These are phyloP conservation scores for Allobates femoralis DNA, from an alignment of 2,797 vertebrate genomes.

Conservation along the genomic window DNA sequence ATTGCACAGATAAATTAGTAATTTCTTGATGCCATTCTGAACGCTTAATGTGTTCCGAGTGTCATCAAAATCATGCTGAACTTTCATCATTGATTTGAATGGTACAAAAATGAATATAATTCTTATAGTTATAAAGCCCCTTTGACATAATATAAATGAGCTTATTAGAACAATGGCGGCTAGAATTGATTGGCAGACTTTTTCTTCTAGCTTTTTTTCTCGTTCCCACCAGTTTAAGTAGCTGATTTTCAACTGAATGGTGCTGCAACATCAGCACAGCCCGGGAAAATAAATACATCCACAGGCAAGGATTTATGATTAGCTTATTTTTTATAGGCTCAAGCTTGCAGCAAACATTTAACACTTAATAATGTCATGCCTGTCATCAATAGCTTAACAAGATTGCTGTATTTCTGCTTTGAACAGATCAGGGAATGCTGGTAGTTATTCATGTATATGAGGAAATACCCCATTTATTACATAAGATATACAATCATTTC, in stretches of 20 bases:
- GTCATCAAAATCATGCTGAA: constrained; percentile 62
- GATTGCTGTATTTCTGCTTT: constrained; percentile 64
- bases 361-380: constrained; percentile 65
- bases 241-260: constrained; percentile 24
- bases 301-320: constrained; percentile 66
- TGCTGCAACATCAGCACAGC: constrained; percentile 54
- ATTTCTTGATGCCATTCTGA: constrained; percentile 57
- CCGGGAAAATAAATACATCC: constrained; percentile 60
- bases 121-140: constrained; percentile 64
- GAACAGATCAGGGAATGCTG: constrained; percentile 65
- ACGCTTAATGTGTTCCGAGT: constrained; percentile 57
- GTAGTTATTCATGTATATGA: constrained; percentile 62
- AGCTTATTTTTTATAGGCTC: constrained; percentile 62
- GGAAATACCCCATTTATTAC: constrained; percentile 46
- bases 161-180: constrained; percentile 67
- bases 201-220: constrained; percentile 22
- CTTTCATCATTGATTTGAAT: constrained; percentile 61
- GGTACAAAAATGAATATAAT: constrained; percentile 64
- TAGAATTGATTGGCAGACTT: constrained; percentile 61
- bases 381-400: constrained; percentile 68
- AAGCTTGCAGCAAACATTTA: constrained; percentile 61
- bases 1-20: constrained; percentile 42
- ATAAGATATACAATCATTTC: constrained; percentile 52
- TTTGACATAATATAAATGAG: constrained; percentile 59
- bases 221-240: constrained; percentile 23